Base-by-base conservation (phyloP, 2,113 vertebrate genomes). In the Pica pica region DNA sequence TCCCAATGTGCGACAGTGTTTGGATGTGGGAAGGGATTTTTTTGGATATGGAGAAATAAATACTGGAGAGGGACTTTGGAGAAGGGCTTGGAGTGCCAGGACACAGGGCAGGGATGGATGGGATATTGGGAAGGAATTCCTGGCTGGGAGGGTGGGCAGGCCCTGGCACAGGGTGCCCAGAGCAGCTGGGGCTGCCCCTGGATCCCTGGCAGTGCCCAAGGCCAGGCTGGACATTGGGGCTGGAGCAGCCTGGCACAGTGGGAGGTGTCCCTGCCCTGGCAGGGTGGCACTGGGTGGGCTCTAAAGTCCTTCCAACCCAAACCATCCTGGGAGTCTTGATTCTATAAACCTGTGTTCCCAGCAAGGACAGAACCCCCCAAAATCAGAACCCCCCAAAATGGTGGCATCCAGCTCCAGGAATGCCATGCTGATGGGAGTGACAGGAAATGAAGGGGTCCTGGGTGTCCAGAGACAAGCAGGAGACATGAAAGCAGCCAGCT, bases 401-500 rank as follows among this genome's bases (percentile, higher is more conserved):
- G 4, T 21, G 79, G 88, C 69, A 65, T 14, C 41, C 28, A 1
- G 15, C 10, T 15, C 50, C 68, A 4, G 11, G 39, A 78, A 63
- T 30, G 65, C 59, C 42, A n/a, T 1, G 30, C 77, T 16, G 60
- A 15, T 44, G 68, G 11, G 47, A 94, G 60, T 33, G 87, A 46
- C 47, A 19, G 17, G 52, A 60, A 81, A 37, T 26, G 20, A 69
- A 16, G 24, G 60, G 61, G 42, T 76, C 70, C n/a, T 47, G 81
- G 56, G 81, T 89, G 79, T 77, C 37, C 67, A 24, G 82, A 85
- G 94, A 82, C 53, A 14, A 49, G 39, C 52, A 35, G 87, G 90
- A 90, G 94, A 93, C 85, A 50, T 59, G 84, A 80, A 67, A 96
- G 91, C 90, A 94, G 91, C 61, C 89, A 91, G 84, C 91, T 91